Evolutionary conservation across 1,140 invertebrate species (phyloP), one percentile per base, ranked within the genome.

Genomic region (Argopecten irradians): DNA sequence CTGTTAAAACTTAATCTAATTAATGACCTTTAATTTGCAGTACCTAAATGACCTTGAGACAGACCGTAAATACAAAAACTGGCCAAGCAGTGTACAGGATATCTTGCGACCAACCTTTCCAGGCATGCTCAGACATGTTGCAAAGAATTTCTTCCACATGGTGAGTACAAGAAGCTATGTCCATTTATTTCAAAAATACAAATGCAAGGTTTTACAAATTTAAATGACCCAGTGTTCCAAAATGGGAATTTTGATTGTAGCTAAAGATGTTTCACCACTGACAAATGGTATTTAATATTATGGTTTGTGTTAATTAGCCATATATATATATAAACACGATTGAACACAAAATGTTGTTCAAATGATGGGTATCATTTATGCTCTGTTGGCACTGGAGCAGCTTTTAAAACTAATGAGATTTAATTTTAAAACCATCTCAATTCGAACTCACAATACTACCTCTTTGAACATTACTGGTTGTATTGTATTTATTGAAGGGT

Each of bases 31-130:
- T 89, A 9, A 91, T 14, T 94, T 95, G 14, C 97, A 97, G 93
- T 99, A 98, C 97, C 96, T 99, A 7, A 99, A 99, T 95, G 98
- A 99, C 95, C 97, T 99, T 84, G 99, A 99, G 96, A 97, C 96
- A 13, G 99, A 99, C 96, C 96, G 97, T 83, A 97, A 97, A 85
- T 99, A 99, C 93, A 96, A 96, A 19, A 96, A 97, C 86, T 99
- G 99, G 99, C 97, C 98, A 0, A 96, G 97, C 2, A 98, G 97
- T 82, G 96, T 99, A 84, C 97, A 98, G 94, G 98, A 99, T 92
- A 96, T 99, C 86, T 96, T 99, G 82, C 96, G 98, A 87, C 99
- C 99, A 71, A 99, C 98, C 0, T 99, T 99, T 94, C 98, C 99
- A 16, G 99, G 99, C 43, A 99, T 99, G 98, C 95, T 99, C 55